Percentiles rank a stretch among this genome's conserved stretches.
Evolutionary conservation across 64 coral and sea anemone species (phyloP).

Genomic region (Orbicella faveolata): DNA sequence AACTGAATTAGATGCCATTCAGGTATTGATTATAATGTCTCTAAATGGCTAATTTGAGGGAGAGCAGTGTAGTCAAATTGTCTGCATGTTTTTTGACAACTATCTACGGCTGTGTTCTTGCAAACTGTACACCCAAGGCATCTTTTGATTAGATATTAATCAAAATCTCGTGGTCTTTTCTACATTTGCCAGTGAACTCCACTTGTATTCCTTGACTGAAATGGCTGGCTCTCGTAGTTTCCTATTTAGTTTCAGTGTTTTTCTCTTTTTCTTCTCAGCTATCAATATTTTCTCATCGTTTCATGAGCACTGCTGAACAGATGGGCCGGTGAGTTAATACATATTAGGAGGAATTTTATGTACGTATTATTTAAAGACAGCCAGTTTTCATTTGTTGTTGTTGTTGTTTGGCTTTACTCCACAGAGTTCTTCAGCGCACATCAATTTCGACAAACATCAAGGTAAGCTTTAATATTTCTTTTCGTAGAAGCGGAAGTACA

Average conservation of each 20-base stretch:
- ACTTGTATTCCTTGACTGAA: no score
- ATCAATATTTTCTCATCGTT: conserved; percentile 26
- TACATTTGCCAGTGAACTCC: not conserved
- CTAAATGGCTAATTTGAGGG: not conserved
- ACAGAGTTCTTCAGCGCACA: conserved; percentile 91
- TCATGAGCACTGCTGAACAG: not conserved
- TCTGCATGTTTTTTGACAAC: no score
- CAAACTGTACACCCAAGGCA: no score
- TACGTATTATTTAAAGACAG: no score
- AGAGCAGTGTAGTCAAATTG: no score
- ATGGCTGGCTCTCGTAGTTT: not conserved
- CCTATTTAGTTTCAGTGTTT: not conserved
- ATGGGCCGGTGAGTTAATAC: conserved; percentile 82
- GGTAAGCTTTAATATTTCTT: no score
- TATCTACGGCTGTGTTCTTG: no score
- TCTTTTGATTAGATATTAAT: no score
- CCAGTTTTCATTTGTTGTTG: not conserved
- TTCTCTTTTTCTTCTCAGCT: not conserved
- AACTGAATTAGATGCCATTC: conserved; percentile 72
- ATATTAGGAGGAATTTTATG: no score
- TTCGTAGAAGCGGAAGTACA: no score
- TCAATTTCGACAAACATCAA: conserved; percentile 97
- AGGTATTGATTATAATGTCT: not conserved
- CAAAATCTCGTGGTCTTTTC: no score
- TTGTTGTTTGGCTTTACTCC: not conserved